Evolutionary conservation across 2,113 vertebrate genomes (phyloP), one percentile per base, ranked within the genome.

Genomic region (Gorsachius goisagi): DNA sequence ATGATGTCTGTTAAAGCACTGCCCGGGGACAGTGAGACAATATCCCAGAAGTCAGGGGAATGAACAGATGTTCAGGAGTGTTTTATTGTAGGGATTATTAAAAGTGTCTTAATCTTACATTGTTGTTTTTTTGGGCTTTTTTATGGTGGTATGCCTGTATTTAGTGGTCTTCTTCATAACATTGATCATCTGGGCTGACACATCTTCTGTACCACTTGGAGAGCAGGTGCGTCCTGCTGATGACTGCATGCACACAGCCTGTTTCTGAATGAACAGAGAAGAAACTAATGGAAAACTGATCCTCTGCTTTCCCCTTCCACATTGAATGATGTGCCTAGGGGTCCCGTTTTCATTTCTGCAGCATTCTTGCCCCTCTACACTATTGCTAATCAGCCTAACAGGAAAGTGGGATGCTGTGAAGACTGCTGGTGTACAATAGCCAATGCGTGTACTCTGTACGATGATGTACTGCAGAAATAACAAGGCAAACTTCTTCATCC

Each of bases 81-180:
- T 5, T 94, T 96, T 96, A 94, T 93, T 96, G 49, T 35, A 89
- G 37, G 11, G 23, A 63, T 60, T 89, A 75, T n/a, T 55, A 12
- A 30, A 86, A 45, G 24, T 52, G 11, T 83, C 41, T 50, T 82
- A 50, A 37, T 87, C 1, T 80, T 80, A 56, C 17, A 5, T 44
- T 41, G 39, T 41, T 41, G 39, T 5, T 44, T 44, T 44, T 44
- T 41, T 41, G 39, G 39, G 3, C 22, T n/a, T 72, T 75, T 78
- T 67, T 52, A 37, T 0, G 0, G 9, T 66, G 6, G 1, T 35
- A 18, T 77, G 66, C 84, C 67, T 92, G 21, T 88, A 15, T 79
- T 62, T 83, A 62, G 41, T 50, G 3, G 3, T 62, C 35, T 90
- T 56, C 17, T 63, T 6, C 0, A 0, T 75, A 59, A 47, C 20